A percentile compares a stretch with the other conserved stretches of the same genome.
These are phyloP conservation scores for Drosophila lini DNA, from an alignment of 1,140 invertebrate genomes.

Conservation along the genomic window DNA sequence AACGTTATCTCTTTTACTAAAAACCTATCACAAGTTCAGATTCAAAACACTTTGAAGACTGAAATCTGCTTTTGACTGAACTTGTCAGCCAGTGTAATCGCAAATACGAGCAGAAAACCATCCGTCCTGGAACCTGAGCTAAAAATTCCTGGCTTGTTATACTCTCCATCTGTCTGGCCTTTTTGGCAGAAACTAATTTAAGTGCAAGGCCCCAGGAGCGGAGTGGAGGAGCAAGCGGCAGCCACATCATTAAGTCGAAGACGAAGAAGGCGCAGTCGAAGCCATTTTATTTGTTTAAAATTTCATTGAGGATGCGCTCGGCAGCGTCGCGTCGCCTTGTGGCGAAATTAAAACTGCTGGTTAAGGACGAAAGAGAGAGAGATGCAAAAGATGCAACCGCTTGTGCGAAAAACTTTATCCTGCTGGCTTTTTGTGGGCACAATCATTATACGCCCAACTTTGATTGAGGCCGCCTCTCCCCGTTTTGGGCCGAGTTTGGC, in stretches of 20 bases:
- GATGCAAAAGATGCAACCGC: slow-evolving; percentile 57
- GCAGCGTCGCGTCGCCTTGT: slow-evolving; percentile 32
- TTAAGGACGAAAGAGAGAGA: slow-evolving; percentile 36
- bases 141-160: slow-evolving; percentile 28
- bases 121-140: neutral
- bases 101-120: slow-evolving; percentile 3
- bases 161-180: slow-evolving; percentile 9
- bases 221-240: slow-evolving; percentile 15
- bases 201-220: slow-evolving; percentile 25
- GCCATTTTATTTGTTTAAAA: slow-evolving; percentile 74
- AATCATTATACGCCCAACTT: slow-evolving; percentile 71
- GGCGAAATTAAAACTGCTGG: slow-evolving; percentile 77
- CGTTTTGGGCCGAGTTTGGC: neutral
- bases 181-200: slow-evolving; percentile 58
- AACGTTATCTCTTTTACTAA: neutral
- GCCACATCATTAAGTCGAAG: slow-evolving; percentile 72
- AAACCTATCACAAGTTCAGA: neutral
- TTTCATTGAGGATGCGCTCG: slow-evolving; percentile 65
- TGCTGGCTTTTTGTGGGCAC: slow-evolving; percentile 54
- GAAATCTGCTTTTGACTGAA: neutral
- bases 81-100: slow-evolving; percentile 10
- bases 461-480: slow-evolving; percentile 57
- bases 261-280: slow-evolving; percentile 23
- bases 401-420: slow-evolving; percentile 68
- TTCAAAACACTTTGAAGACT: neutral